Conservation (phyloP, 2,888 invertebrate species). For the Mesoligia furuncula region DNA sequence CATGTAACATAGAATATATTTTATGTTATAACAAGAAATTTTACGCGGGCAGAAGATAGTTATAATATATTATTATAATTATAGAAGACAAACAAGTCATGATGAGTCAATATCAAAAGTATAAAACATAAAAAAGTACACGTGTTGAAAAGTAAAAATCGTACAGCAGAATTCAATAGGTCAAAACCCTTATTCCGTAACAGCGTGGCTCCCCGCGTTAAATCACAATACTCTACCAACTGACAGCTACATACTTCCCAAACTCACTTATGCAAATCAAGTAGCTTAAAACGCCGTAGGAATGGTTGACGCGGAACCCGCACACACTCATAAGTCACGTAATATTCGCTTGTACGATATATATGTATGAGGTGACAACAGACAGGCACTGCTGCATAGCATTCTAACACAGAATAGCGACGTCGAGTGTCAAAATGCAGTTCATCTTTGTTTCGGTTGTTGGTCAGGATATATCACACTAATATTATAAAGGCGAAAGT, state of each 20-base stretch:
- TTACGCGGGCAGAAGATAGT: background rate
- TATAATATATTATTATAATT: too few species aligned
- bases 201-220: slow-evolving; percentile 22
- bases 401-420: slow-evolving; percentile 23
- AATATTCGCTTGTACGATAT: slow-evolving; percentile 32
- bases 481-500: too few species aligned
- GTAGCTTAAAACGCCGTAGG: slow-evolving; percentile 44
- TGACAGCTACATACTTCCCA: slow-evolving; percentile 49
- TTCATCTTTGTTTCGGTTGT: slow-evolving; percentile 1
- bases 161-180: background rate
- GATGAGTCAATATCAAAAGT: background rate
- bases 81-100: background rate
- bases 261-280: slow-evolving; percentile 56
- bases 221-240: slow-evolving; percentile 45
- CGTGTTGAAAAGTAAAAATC: background rate
- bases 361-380: slow-evolving; percentile 38
- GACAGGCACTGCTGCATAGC: slow-evolving; percentile 12
- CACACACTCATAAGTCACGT: slow-evolving; percentile 45
- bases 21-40: background rate
- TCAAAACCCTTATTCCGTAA: slow-evolving; percentile 32
- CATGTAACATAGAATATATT: background rate
- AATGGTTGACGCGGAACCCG: slow-evolving; percentile 37
- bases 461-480: background rate
- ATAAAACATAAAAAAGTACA: background rate
- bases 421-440: background rate